Base-by-base conservation (phyloP, 2,888 invertebrate genomes). In the Aphelenchoides bicaudatus region DNA sequence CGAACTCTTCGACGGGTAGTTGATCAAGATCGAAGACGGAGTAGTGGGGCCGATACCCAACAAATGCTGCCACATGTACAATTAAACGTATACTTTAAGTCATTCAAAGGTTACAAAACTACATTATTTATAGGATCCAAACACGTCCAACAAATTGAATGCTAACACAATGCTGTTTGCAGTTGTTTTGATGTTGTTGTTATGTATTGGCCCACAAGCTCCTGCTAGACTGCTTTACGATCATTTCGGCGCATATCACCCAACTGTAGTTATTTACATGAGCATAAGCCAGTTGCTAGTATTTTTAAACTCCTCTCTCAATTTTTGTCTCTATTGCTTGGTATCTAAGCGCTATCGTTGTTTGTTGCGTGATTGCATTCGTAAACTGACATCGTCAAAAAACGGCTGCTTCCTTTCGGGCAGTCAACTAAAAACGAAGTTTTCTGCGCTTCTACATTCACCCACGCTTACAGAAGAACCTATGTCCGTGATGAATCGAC, bases 91-190 rank as follows among this genome's bases (percentile, higher is more conserved):
- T 28, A 16, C 29, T 51, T 48, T 23, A 21, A 43, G 1, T 23
- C 61, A 13, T 30, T 21, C 23, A 8, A 21, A 54, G 28, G 39
- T 39, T n/a, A 23, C 31, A 6, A 23, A 29, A 27, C 56, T 21
- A 28, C 25, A n/a, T 53, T 60, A 19, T 23, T 39, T 46, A 3
- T 47, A 59, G 52, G 49, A 65, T 16, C 64, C 65, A 39, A 30
- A 50, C 27, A 25, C 61, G 27, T 59, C 62, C 19, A 65, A 70
- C 46, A 63, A 71, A 2, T 57, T 72, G 56, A 68, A 70, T 38
- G 78, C 78, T n/a, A 78, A 78, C 57, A 73, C 78, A 1, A 78
- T 78, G 71, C 71, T 78, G 6, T 75, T 78, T 59, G 75, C 78
- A 2, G 78, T 78, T 8, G 78, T 78, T 29, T 51, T 72, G n/a